Evolutionary conservation across 2,888 invertebrate genomes (phyloP).

Genomic region (Punctoribates punctum): DNA sequence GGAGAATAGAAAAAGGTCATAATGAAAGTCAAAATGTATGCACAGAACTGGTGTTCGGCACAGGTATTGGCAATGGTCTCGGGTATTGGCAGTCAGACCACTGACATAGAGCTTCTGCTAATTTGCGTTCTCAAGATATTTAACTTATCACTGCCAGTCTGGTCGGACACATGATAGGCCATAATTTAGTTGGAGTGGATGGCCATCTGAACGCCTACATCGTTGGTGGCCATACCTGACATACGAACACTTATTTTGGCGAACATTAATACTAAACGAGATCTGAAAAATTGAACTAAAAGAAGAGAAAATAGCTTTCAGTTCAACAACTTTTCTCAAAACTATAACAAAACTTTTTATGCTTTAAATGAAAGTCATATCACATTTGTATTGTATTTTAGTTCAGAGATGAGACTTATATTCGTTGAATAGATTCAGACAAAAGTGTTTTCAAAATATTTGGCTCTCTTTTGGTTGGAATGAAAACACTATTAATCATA

Average conservation of each 20-base stretch:
- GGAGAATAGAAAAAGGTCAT: neutral
- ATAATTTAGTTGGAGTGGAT: conserved; percentile 18
- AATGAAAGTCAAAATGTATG: neutral
- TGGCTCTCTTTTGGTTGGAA: neutral
- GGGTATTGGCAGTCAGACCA: neutral
- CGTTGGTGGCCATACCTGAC: conserved; percentile 33
- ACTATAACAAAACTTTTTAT: neutral
- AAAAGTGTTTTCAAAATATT: neutral
- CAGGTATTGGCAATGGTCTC: neutral
- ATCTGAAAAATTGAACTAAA: neutral
- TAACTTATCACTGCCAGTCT: conserved; percentile 19
- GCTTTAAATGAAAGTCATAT: neutral
- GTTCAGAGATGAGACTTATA: neutral
- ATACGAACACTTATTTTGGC: neutral
- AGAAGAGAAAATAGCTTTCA: neutral
- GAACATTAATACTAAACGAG: conserved; percentile 6
- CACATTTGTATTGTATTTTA: neutral
- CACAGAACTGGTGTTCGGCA: neutral
- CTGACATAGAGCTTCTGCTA: conserved; percentile 9
- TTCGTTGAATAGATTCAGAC: neutral
- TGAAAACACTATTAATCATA: conserved; percentile 23
- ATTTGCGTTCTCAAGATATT: conserved; percentile 16
- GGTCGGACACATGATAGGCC: conserved; percentile 28
- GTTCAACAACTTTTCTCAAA: neutral
- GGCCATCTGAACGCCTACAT: conserved; percentile 31